Evolutionary conservation across 1,140 invertebrate species (phyloP).

Genomic region (Plectrocnemia conspersa): DNA sequence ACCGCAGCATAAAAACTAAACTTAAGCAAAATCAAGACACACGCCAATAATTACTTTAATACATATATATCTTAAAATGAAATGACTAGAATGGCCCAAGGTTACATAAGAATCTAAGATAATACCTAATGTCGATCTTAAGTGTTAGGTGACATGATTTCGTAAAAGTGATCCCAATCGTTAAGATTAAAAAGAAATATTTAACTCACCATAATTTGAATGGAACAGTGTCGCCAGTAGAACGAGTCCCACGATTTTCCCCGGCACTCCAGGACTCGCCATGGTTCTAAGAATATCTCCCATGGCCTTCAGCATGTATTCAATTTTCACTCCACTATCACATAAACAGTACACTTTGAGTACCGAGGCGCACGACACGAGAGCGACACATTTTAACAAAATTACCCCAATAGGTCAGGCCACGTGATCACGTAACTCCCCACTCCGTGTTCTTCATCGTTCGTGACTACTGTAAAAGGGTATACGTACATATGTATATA

Average conservation of each 20-base stretch:
- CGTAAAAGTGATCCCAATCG: no score
- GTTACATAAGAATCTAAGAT: no score
- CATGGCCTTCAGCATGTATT: background rate
- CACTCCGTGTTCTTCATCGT: constrained; percentile 3
- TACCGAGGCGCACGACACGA: background rate
- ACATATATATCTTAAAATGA: no score
- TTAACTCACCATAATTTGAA: constrained; percentile 30
- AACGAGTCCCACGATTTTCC: constrained; percentile 23
- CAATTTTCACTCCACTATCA: constrained; percentile 4
- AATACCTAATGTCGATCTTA: no score
- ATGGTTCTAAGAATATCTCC: background rate
- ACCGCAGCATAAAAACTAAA: no score
- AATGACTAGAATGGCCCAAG: no score
- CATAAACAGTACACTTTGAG: background rate
- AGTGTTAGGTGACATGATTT: no score
- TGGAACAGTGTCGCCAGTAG: constrained; percentile 27
- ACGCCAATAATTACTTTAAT: no score
- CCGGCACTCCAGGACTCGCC: constrained; percentile 18
- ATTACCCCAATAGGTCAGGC: background rate
- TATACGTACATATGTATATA: background rate
- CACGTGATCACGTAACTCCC: background rate
- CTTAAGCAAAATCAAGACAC: no score
- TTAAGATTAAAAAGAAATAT: no score
- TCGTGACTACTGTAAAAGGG: background rate
- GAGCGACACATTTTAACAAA: background rate